Evolutionary conservation across 37 sponge, comb jelly and placozoan genomes (phyloP).

Genomic region (Tethya wilhelma): DNA sequence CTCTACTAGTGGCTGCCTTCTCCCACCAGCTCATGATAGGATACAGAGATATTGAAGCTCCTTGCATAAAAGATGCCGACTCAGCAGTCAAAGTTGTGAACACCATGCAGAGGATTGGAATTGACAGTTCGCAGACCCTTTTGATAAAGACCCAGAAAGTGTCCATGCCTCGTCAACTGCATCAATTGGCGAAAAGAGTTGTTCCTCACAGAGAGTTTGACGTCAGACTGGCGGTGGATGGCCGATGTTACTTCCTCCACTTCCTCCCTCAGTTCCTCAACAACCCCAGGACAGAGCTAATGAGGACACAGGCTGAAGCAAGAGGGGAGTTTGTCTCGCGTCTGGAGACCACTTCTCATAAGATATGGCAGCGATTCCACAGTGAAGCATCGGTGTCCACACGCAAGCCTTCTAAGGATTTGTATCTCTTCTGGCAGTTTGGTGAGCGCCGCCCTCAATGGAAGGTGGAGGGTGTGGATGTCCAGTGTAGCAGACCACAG

Average conservation of each 20-base stretch:
- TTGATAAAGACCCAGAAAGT: background rate
- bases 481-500: conserved; percentile 19
- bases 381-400: conserved; percentile 6
- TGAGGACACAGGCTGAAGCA: background rate
- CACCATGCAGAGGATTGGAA: background rate
- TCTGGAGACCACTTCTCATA: background rate
- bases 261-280: conserved; percentile 13
- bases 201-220: conserved; percentile 20
- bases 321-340: background rate
- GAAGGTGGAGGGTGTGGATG: conserved; percentile 13
- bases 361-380: background rate
- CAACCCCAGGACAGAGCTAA: conserved; percentile 23
- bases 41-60: background rate
- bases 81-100: background rate
- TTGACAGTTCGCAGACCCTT: conserved; percentile 19
- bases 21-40: conserved; percentile 41
- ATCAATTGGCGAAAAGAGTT: background rate
- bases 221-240: background rate
- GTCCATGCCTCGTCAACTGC: background rate
- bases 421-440: conserved; percentile 64
- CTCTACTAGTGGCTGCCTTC: conserved; percentile 60
- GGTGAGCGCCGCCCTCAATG: conserved; percentile 49
- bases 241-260: conserved; percentile 1
- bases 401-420: conserved; percentile 12
- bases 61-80: background rate